Conservation (phyloP, 2,797 vertebrate species). For the Sebastes goodei region DNA sequence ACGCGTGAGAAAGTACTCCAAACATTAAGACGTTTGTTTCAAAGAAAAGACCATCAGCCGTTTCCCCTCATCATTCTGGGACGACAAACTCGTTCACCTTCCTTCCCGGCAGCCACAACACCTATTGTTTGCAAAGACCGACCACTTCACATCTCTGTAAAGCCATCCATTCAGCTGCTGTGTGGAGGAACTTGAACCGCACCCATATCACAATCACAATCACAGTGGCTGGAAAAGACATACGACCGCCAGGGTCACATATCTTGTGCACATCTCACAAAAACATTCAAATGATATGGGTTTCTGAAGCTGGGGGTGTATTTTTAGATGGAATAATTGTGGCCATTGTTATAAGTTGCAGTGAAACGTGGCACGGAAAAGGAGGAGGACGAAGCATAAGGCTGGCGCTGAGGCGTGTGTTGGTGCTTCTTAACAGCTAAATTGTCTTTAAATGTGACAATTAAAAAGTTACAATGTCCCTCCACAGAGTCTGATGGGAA, state of each 20-base stretch:
- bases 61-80: not conserved
- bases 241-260: not conserved
- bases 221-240: slow-evolving; percentile 25
- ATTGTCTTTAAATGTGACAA: not conserved
- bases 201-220: slow-evolving; percentile 25
- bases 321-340: slow-evolving; percentile 38
- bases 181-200: slow-evolving; percentile 13
- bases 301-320: slow-evolving; percentile 1
- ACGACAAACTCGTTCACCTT: slow-evolving; percentile 35
- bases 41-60: not conserved
- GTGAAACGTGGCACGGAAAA: not conserved
- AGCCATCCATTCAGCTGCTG: slow-evolving; percentile 19
- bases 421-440: not conserved
- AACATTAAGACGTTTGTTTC: not conserved
- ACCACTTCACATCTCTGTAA: slow-evolving; percentile 27
- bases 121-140: slow-evolving; percentile 42
- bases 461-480: not conserved
- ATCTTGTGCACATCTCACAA: not conserved
- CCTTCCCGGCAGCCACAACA: slow-evolving; percentile 41
- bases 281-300: not conserved
- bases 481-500: not conserved
- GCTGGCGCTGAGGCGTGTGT: no score
- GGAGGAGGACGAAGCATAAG: not conserved
- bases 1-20: not conserved
- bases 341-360: slow-evolving; percentile 1